Evolutionary conservation across 2,888 invertebrate genomes (phyloP).

Genomic region (Drosophila tanythrix): DNA sequence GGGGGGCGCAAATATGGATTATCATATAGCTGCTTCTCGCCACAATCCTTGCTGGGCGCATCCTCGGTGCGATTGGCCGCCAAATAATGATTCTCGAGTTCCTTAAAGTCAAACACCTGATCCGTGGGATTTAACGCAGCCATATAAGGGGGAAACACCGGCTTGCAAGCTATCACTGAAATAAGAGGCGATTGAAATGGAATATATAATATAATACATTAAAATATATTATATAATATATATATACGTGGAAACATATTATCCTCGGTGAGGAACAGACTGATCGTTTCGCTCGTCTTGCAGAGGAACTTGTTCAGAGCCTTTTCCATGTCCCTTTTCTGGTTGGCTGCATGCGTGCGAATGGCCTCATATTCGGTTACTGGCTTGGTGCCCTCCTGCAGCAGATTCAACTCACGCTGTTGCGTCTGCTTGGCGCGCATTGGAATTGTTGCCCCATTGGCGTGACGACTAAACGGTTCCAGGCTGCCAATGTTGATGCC

Average conservation of each 20-base stretch:
- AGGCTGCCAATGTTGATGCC: conserved; percentile 91
- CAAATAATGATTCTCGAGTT: conserved; percentile 90
- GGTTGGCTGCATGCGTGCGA: conserved; percentile 96
- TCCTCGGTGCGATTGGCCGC: conserved; percentile 88
- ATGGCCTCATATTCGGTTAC: conserved; percentile 98
- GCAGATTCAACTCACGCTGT: conserved; percentile 91
- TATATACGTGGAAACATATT: conserved; percentile 91
- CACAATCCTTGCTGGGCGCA: conserved; percentile 85
- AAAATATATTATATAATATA: background rate
- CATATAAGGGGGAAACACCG: conserved; percentile 92
- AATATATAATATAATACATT: background rate
- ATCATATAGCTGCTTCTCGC: no score
- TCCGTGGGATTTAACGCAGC: conserved; percentile 95
- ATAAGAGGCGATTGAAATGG: conserved; percentile 61
- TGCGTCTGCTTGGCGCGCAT: conserved; percentile 90
- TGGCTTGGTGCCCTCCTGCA: conserved; percentile 96
- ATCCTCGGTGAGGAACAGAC: conserved; percentile 95
- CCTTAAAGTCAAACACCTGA: conserved; percentile 97
- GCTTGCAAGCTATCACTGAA: conserved; percentile 94
- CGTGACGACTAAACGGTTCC: conserved; percentile 90
- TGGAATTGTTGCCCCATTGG: conserved; percentile 89
- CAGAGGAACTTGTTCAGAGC: conserved; percentile 97
- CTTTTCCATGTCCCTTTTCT: conserved; percentile 96
- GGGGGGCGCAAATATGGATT: conserved; percentile 89
- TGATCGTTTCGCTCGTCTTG: conserved; percentile 96